phyloP scores from a whole-genome alignment of 2,888 invertebrate genomes.

The Epinotia ramella region DNA sequence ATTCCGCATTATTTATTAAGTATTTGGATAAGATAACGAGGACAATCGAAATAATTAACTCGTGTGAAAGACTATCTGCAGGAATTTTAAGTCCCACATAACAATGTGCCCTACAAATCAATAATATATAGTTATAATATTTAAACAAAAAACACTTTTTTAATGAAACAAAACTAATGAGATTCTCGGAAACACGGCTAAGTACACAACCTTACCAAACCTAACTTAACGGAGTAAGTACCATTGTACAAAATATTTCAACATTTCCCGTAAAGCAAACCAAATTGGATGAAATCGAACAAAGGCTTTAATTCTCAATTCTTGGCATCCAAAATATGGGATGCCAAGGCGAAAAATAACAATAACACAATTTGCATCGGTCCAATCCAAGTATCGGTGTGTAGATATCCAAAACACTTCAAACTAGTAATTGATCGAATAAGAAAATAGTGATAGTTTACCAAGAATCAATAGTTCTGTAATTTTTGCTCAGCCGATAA shows the following conservation, averaged over 20 bases:
- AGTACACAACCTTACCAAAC: background rate
- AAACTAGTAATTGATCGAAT: background rate
- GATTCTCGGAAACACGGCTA: background rate
- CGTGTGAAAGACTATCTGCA: constrained; percentile 23
- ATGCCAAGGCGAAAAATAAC: background rate
- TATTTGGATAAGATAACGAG: constrained; percentile 54
- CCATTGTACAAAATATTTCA: too few species aligned
- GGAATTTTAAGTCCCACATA: constrained; percentile 15
- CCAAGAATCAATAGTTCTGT: constrained; percentile 8
- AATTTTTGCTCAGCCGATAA: constrained; percentile 34
- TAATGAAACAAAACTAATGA: background rate
- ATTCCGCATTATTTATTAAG: constrained; percentile 37
- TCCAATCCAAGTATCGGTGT: background rate
- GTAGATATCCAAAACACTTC: too few species aligned
- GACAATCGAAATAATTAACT: constrained; percentile 46
- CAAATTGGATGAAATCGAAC: background rate
- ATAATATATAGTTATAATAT: background rate
- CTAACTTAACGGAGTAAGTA: too few species aligned
- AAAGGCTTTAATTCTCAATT: background rate
- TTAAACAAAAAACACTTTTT: background rate
- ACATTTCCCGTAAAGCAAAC: background rate
- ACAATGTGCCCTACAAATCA: background rate
- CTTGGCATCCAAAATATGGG: background rate
- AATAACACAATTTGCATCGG: background rate
- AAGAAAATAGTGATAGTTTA: constrained; percentile 14